Conservation (phyloP, 1,140 invertebrate genomes). For the Nephotettix cincticeps region DNA sequence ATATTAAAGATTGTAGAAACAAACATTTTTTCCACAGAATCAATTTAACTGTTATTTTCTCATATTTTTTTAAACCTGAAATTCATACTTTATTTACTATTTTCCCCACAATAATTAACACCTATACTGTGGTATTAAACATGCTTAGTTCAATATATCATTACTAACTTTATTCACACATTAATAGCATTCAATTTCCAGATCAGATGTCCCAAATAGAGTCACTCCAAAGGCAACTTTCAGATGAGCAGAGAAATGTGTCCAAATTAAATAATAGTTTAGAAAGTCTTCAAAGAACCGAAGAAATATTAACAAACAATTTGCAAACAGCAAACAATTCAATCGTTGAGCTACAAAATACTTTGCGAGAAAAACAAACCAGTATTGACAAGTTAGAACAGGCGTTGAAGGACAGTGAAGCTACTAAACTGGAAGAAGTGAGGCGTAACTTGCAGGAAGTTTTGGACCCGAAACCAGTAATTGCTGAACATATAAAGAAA, state of each 20-base stretch:
- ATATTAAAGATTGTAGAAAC: no score
- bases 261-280: not conserved
- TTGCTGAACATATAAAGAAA: slow-evolving; percentile 8
- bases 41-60: no score
- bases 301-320: not conserved
- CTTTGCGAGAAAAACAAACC: not conserved
- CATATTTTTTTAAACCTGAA: no score
- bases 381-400: not conserved
- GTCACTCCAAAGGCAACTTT: not conserved
- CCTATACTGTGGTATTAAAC: not conserved
- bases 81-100: no score
- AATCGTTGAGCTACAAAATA: not conserved
- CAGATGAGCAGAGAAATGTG: not conserved
- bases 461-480: not conserved
- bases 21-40: no score
- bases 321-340: not conserved
- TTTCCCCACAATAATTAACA: not conserved
- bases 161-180: no score
- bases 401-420: not conserved
- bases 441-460: slow-evolving; percentile 3
- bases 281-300: not conserved
- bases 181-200: no score
- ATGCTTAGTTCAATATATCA: no score
- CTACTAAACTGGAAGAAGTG: not conserved
- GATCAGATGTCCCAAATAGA: not conserved